Percentiles rank a stretch among this genome's conserved stretches.
These are phyloP conservation scores for Montipora sp. DNA, from an alignment of 64 coral and sea anemone species.

Conservation along the genomic window DNA sequence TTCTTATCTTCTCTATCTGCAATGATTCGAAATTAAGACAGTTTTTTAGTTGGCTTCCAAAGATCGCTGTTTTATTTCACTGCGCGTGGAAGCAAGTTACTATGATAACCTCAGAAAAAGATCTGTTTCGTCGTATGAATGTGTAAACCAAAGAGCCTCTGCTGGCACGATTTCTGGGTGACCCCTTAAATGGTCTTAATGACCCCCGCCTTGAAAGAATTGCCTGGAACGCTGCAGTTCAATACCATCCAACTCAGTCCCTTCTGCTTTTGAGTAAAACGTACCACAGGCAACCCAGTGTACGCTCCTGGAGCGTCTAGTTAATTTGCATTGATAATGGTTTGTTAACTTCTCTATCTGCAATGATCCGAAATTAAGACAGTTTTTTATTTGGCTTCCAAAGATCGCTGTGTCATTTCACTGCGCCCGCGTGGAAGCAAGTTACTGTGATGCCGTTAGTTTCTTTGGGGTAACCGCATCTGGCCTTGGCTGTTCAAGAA, in stretches of 20 bases:
- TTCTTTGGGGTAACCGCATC: no score
- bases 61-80: neutral
- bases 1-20: neutral
- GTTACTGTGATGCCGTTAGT: neutral
- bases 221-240: no score
- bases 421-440: neutral
- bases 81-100: neutral
- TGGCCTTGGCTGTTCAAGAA: no score
- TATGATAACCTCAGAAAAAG: neutral
- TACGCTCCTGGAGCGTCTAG: no score
- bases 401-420: neutral
- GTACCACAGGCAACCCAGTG: no score
- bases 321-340: neutral
- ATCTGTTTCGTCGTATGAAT: no score
- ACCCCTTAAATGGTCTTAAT: no score
- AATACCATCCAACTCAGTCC: no score
- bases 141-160: no score
- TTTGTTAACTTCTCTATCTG: neutral
- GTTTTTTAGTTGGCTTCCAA: neutral
- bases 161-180: no score
- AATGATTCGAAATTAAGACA: conserved; percentile 6
- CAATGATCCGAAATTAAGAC: conserved; percentile 14
- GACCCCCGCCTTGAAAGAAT: no score
- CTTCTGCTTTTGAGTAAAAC: no score
- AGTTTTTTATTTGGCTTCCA: neutral